These are phyloP conservation scores for Habrosyne pyritoides DNA, from an alignment of 2,888 invertebrate genomes.

Conservation along the genomic window DNA sequence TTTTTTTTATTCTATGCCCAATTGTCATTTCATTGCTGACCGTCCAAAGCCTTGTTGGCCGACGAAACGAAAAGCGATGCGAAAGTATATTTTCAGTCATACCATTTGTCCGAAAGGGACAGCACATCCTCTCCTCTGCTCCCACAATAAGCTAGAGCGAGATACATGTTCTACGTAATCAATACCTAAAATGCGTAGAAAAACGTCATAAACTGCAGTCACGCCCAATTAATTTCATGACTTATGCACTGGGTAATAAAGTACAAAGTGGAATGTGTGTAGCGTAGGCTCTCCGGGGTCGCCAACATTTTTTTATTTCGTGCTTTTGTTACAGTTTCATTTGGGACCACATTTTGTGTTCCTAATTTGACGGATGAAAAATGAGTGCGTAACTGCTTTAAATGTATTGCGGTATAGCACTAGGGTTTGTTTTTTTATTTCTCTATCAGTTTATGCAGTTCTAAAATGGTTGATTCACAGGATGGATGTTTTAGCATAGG, in stretches of 20 bases:
- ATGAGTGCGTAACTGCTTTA: not conserved
- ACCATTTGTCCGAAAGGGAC: constrained; percentile 24
- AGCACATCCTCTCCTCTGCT: constrained; percentile 6
- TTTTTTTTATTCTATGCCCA: not conserved
- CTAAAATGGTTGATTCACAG: too few relatives aligned
- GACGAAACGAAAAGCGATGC: constrained; percentile 36
- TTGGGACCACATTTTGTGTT: not conserved
- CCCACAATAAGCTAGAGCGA: constrained; percentile 14
- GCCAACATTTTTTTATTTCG: constrained; percentile 7
- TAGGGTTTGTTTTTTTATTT: too few relatives aligned
- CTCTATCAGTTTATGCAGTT: too few relatives aligned
- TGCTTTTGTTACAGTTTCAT: constrained; percentile 1
- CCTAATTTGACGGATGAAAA: constrained; percentile 2
- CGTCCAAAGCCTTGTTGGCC: constrained; percentile 22
- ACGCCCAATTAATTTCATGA: constrained; percentile 17
- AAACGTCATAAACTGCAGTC: constrained; percentile 20
- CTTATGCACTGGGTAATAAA: constrained; percentile 15
- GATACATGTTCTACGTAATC: constrained; percentile 23
- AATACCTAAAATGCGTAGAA: constrained; percentile 20
- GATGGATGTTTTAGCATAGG: too few relatives aligned
- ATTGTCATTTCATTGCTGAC: constrained; percentile 18
- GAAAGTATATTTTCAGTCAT: constrained; percentile 31
- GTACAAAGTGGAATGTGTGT: constrained; percentile 16
- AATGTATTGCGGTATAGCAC: not conserved
- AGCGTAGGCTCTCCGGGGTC: not conserved